phyloP scores from a whole-genome alignment of 2,888 invertebrate genomes.

The Megalurothrips usitatus region DNA sequence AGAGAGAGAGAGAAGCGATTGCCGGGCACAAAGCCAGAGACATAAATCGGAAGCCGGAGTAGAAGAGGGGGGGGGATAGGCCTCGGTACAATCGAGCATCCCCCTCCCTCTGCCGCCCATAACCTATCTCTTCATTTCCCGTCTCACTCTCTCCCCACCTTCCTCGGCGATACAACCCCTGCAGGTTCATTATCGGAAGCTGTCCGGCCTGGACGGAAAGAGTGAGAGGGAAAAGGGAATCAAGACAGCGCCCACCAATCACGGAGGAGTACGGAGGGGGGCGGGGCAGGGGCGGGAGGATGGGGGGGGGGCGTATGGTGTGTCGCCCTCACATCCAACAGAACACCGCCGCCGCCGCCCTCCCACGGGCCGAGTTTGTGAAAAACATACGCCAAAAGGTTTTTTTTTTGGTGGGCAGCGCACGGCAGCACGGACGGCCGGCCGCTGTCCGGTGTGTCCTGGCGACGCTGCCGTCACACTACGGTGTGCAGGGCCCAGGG shows the following conservation, averaged over 20 bases:
- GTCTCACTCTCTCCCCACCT: neutral
- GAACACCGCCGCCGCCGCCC: too few relatives aligned
- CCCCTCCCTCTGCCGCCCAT: neutral
- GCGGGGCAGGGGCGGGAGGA: neutral
- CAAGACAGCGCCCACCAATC: neutral
- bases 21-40: neutral
- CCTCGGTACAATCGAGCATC: neutral
- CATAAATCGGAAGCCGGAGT: neutral
- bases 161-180: slow-evolving; percentile 3
- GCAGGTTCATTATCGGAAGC: neutral
- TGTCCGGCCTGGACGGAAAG: neutral
- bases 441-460: too few relatives aligned
- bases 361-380: too few relatives aligned
- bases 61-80: too few relatives aligned
- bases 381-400: too few relatives aligned
- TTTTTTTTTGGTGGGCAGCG: too few relatives aligned
- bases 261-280: neutral
- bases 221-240: neutral
- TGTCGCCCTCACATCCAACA: too few relatives aligned
- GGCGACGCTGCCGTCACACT: too few relatives aligned
- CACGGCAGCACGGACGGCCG: too few relatives aligned
- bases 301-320: neutral
- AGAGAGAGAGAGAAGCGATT: neutral
- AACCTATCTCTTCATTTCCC: neutral
- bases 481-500: too few relatives aligned